phyloP scores from a whole-genome alignment of 1,140 invertebrate genomes.

The Pseudomyrmex pallidus region DNA sequence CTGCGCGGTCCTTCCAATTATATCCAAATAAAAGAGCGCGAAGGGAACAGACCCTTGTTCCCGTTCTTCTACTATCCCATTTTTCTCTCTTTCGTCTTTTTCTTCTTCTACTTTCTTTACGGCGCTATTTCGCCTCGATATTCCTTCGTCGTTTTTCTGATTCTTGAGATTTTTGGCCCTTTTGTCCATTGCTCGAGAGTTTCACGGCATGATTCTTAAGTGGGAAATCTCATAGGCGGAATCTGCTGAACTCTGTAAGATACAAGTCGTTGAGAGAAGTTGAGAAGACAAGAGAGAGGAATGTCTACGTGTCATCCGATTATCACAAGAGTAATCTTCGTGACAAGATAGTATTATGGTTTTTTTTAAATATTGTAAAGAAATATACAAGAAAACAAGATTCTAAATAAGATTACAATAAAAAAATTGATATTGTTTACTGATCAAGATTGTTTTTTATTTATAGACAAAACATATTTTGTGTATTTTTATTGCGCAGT shows the following conservation, averaged over 20 bases:
- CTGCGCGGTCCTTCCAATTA: conserved; percentile 72
- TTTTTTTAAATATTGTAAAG: neutral
- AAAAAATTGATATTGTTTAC: neutral
- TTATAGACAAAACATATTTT: neutral
- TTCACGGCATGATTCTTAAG: conserved; percentile 51
- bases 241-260: neutral
- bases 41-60: conserved; percentile 55
- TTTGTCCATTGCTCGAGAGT: conserved; percentile 60
- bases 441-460: neutral
- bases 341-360: conserved; percentile 15
- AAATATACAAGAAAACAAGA: neutral
- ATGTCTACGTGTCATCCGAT: conserved; percentile 14
- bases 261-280: conserved; percentile 13
- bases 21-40: conserved; percentile 75
- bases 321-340: neutral
- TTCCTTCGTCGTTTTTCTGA: conserved; percentile 44
- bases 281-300: neutral
- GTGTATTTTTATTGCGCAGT: neutral
- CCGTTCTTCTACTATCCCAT: neutral
- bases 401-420: neutral
- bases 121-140: conserved; percentile 1
- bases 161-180: conserved; percentile 60
- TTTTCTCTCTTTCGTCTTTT: conserved; percentile 2
- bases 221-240: conserved; percentile 59
- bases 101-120: conserved; percentile 53